Evolutionary conservation across 2,888 invertebrate species (phyloP).

Genomic region (Lucinisca nassula): DNA sequence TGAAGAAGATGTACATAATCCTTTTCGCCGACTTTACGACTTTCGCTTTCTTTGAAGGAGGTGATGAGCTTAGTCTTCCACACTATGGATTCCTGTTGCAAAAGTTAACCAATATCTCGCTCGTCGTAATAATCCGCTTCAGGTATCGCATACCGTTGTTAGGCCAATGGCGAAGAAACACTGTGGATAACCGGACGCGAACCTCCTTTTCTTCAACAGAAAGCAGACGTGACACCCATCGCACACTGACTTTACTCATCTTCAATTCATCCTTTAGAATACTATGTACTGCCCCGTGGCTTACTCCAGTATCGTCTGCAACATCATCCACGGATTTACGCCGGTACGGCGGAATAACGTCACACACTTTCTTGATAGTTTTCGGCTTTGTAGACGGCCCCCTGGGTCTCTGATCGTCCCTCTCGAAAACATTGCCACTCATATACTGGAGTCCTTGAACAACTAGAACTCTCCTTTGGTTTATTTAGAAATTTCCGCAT

Average conservation of each 20-base stretch:
- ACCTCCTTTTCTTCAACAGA: too few species aligned
- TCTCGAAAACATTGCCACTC: background rate
- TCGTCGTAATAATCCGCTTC: too few species aligned
- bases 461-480: background rate
- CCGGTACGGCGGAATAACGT: background rate
- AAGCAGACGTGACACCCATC: too few species aligned
- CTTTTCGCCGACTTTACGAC: too few species aligned
- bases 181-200: too few species aligned
- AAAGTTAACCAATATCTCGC: too few species aligned
- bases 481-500: background rate
- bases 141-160: too few species aligned
- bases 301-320: background rate
- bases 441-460: background rate
- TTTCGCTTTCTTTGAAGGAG: too few species aligned
- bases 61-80: too few species aligned
- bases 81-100: too few species aligned
- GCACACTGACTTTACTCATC: background rate
- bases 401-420: background rate
- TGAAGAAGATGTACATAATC: too few species aligned
- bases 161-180: too few species aligned
- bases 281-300: background rate
- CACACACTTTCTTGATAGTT: background rate
- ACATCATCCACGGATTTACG: background rate
- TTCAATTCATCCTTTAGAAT: background rate
- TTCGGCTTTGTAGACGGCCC: background rate